Evolutionary conservation across 2,113 vertebrate species (phyloP), one percentile per base, ranked within the genome.

Genomic region (Centropus unirufus): DNA sequence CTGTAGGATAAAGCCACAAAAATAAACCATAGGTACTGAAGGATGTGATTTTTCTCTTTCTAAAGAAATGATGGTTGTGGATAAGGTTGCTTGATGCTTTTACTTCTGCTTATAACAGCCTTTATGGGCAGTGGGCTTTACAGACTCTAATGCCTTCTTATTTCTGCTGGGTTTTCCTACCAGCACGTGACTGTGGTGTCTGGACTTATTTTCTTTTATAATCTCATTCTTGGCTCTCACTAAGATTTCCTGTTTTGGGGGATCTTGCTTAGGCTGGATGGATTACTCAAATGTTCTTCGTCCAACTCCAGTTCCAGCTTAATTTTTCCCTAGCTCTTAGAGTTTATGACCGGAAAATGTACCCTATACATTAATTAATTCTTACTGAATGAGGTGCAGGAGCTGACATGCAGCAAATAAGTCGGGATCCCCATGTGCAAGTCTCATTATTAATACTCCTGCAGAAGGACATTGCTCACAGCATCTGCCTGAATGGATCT

Each of bases 201-300:
- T 87, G 44, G 19, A 23, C 26, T 91, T 87, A 59, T 72, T 94
- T 91, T 89, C 73, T 81, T 78, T 39, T 46, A 32, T 52, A 82
- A 76, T 61, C 18, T 85, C 67, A 85, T 93, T 72, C 49, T 91
- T 89, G 61, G 52, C 69, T 85, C 44, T 85, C 11, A 4, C 54
- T 91, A 78, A 94, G 52, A 62, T 94, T 87, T 92, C 11, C 54
- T 44, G 62, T 84, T 87, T 92, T 80, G 42, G 15, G 63, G 59
- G n/a, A 95, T 66, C 87, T 93, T 83, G 23, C 67, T 80, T 77
- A 74, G 77, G 59, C 72, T 90, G 75, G 49, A 79, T 79, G 49
- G 54, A 93, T 94, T 94, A 82, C 70, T 83, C 36, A 62, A 79
- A 64, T 82, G 12, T 79, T 87, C 81, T 92, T 94, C 84, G 84